Evolutionary conservation across 1,140 invertebrate species (phyloP).

Genomic region (Panagrolaimus sp.): DNA sequence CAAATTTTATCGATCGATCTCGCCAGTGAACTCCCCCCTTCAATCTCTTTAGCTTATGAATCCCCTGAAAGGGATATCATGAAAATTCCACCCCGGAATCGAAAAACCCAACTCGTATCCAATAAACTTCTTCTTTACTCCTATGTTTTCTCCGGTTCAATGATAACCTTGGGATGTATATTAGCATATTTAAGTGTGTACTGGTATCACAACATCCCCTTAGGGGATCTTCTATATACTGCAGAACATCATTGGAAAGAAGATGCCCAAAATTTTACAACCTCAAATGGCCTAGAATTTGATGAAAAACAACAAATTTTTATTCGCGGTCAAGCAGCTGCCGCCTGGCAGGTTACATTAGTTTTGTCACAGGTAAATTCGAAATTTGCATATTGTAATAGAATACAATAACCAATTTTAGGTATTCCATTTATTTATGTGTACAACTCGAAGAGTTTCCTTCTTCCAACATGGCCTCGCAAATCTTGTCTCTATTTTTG

Average conservation of each 20-base stretch:
- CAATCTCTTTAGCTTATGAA: conserved; percentile 59
- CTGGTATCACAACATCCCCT: conserved; percentile 47
- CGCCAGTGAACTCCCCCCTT: conserved; percentile 51
- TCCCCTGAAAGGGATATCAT: conserved; percentile 59
- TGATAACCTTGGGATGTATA: conserved; percentile 49
- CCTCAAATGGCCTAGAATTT: conserved; percentile 33
- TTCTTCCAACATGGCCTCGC: conserved; percentile 57
- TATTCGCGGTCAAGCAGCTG: conserved; percentile 48
- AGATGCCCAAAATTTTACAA: conserved; percentile 45
- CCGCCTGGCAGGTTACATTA: conserved; percentile 51
- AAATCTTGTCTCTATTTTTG: conserved; percentile 54
- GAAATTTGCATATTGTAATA: neutral
- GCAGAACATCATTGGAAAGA: conserved; percentile 51
- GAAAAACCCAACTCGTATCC: conserved; percentile 28
- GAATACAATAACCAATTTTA: conserved; percentile 20
- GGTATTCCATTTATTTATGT: conserved; percentile 58
- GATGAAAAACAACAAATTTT: conserved; percentile 38
- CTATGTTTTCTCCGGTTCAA: conserved; percentile 42
- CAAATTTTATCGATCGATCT: conserved; percentile 51
- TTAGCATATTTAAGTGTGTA: conserved; percentile 46
- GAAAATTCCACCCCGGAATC: conserved; percentile 53
- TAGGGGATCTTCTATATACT: conserved; percentile 46
- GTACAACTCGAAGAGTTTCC: conserved; percentile 55
- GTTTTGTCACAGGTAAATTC: conserved; percentile 46
- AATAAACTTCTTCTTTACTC: conserved; percentile 42